Evolutionary conservation across 1,140 invertebrate species (phyloP).

Genomic region (Trichonephila clavipes): DNA sequence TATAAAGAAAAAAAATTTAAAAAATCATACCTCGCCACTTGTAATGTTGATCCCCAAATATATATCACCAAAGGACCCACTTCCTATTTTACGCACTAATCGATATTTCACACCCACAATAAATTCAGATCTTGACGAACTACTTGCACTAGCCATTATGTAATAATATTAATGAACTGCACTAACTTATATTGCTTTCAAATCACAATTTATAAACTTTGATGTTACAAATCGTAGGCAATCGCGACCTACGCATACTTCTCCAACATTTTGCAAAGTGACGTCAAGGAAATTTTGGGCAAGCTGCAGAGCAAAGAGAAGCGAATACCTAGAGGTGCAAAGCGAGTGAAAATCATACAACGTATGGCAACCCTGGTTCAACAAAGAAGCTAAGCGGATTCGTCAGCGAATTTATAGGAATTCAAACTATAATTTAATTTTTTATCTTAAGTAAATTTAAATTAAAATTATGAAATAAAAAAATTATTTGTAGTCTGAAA

Average conservation of each 20-base stretch:
- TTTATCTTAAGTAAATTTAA: too few relatives aligned
- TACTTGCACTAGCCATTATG: constrained; percentile 77
- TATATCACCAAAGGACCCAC: constrained; percentile 99
- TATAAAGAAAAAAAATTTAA: not conserved
- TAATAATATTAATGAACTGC: constrained; percentile 18
- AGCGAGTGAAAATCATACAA: not conserved
- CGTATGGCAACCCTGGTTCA: too few relatives aligned
- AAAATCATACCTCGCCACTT: constrained; percentile 92
- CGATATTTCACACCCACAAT: constrained; percentile 95
- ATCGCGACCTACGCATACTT: constrained; percentile 67
- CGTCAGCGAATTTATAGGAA: too few relatives aligned
- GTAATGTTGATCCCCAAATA: constrained; percentile 97
- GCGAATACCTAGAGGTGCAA: not conserved
- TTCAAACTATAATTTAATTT: too few relatives aligned
- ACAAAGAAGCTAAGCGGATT: too few relatives aligned
- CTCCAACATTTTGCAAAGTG: constrained; percentile 70
- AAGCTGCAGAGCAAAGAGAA: constrained; percentile 50
- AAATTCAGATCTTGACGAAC: constrained; percentile 85
- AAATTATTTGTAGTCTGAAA: too few relatives aligned
- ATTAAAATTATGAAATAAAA: too few relatives aligned
- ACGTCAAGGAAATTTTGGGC: constrained; percentile 72
- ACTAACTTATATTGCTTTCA: constrained; percentile 19
- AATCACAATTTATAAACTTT: constrained; percentile 39
- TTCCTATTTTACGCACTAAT: constrained; percentile 97
- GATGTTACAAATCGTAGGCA: constrained; percentile 68